These are phyloP conservation scores for Seira sanloemensis DNA, from an alignment of 2,888 invertebrate genomes.

Conservation along the genomic window DNA sequence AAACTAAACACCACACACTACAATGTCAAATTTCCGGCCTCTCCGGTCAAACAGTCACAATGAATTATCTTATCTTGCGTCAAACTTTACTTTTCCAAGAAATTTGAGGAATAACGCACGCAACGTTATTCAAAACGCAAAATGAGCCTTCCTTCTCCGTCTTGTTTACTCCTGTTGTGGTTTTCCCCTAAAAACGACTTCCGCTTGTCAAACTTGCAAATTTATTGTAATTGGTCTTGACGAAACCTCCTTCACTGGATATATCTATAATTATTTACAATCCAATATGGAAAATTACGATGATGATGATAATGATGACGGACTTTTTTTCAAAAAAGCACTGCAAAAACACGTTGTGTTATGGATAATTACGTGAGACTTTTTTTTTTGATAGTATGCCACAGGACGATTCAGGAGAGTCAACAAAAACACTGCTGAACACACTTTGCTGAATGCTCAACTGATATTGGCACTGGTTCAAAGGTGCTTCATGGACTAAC, in stretches of 20 bases:
- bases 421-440: slow-evolving; percentile 6
- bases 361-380: no score
- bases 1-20: no score
- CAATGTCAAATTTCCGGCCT: no score
- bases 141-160: background rate
- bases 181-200: background rate
- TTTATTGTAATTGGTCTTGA: background rate
- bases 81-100: no score
- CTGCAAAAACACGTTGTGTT: no score
- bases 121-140: background rate
- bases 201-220: slow-evolving; percentile 1
- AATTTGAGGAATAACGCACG: no score
- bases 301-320: background rate
- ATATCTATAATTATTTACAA: background rate
- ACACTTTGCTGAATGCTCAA: slow-evolving; percentile 28
- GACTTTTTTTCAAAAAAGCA: background rate
- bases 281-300: slow-evolving; percentile 7
- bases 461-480: slow-evolving; percentile 50
- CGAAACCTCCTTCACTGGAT: no score
- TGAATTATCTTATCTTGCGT: no score
- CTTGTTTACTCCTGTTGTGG: background rate
- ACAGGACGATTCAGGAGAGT: no score
- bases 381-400: no score
- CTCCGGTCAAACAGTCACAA: no score
- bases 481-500: slow-evolving; percentile 34